These are phyloP conservation scores for Sebastes steindachneri DNA, from an alignment of 2,797 vertebrate genomes.

Conservation along the genomic window DNA sequence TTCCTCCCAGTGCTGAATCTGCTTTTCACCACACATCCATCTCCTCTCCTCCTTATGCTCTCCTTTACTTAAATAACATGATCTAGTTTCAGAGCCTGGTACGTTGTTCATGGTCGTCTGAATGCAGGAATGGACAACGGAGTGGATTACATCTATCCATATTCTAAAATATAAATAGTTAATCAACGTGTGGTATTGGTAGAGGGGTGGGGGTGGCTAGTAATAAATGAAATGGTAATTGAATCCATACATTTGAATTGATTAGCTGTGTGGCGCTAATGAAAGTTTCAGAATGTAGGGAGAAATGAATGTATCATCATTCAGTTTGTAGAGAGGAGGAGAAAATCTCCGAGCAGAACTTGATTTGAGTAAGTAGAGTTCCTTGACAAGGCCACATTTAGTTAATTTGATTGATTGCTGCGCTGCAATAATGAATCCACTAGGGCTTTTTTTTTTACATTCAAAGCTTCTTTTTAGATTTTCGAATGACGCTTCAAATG, in stretches of 20 bases:
- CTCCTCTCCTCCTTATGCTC: background rate
- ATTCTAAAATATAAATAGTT: slow-evolving; percentile 12
- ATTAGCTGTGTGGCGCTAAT: slow-evolving; percentile 40
- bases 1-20: slow-evolving; percentile 10
- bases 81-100: background rate
- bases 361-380: background rate
- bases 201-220: background rate
- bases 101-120: background rate
- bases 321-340: background rate
- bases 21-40: background rate
- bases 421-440: background rate
- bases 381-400: background rate
- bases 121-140: background rate
- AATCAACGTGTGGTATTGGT: background rate
- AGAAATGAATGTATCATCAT: background rate
- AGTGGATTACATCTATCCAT: background rate
- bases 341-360: background rate
- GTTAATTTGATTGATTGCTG: slow-evolving; percentile 3
- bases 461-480: background rate
- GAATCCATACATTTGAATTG: slow-evolving; percentile 59
- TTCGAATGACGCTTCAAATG: background rate
- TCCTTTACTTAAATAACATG: background rate
- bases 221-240: slow-evolving; percentile 43
- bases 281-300: slow-evolving; percentile 18
- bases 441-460: background rate